These are phyloP conservation scores for Polyommatus icarus DNA, from an alignment of 2,888 invertebrate species.

Conservation along the genomic window DNA sequence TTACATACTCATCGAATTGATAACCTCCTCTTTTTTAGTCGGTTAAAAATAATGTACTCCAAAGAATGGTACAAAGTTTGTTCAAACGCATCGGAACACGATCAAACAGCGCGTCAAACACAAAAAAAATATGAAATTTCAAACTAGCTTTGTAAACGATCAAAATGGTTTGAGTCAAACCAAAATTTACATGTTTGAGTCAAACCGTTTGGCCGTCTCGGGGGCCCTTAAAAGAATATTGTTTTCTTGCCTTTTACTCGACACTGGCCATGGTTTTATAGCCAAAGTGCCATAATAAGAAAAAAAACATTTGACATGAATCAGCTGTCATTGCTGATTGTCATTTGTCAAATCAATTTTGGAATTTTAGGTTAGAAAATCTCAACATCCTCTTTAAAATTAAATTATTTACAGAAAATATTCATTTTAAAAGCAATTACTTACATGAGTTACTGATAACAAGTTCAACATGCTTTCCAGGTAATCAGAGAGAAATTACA, in stretches of 20 bases:
- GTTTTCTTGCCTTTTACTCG: background rate
- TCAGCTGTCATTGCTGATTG: background rate
- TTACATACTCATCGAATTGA: no score
- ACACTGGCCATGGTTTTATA: background rate
- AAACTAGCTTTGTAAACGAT: no score
- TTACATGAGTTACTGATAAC: background rate
- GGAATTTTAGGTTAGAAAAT: background rate
- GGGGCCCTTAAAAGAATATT: background rate
- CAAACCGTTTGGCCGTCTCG: no score
- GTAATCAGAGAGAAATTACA: constrained; percentile 29
- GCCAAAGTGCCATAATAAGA: background rate
- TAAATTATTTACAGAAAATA: background rate
- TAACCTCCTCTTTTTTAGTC: no score
- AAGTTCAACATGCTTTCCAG: constrained; percentile 40
- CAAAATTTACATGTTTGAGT: no score
- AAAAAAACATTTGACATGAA: background rate
- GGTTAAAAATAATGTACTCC: no score
- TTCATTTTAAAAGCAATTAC: background rate
- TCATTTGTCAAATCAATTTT: background rate
- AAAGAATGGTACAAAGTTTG: no score
- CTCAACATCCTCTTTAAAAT: background rate
- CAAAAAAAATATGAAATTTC: no score
- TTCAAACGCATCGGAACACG: no score
- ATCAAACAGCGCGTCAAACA: no score
- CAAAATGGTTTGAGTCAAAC: no score